These are phyloP conservation scores for Balearica regulorum DNA, from an alignment of 2,797 vertebrate genomes.

Conservation along the genomic window DNA sequence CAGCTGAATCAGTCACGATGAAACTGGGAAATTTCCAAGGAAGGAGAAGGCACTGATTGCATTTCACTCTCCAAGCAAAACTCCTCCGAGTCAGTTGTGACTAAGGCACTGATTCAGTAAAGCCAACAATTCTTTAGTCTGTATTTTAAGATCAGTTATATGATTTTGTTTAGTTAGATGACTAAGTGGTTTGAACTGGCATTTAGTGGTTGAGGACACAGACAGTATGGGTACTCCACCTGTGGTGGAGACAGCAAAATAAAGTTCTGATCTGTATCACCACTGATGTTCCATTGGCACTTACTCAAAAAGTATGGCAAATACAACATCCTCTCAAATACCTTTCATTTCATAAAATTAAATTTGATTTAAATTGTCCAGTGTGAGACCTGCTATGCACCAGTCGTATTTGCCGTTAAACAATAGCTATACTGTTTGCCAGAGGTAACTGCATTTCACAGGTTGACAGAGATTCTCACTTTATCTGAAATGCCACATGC, in stretches of 20 bases:
- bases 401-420: neutral
- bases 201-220: neutral
- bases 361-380: neutral
- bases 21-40: constrained; percentile 30
- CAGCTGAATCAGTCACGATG: constrained; percentile 16
- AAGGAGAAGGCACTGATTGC: neutral
- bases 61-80: constrained; percentile 34
- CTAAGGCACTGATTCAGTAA: constrained; percentile 53
- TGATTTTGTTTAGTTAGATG: neutral
- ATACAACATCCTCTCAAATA: neutral
- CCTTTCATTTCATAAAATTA: neutral
- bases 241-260: neutral
- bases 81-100: constrained; percentile 44
- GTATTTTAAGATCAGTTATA: neutral
- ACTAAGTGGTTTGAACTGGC: neutral
- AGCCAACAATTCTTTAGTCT: neutral
- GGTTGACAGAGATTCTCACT: neutral
- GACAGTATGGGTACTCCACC: neutral
- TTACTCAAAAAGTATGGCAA: neutral
- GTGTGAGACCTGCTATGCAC: neutral
- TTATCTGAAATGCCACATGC: neutral
- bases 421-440: neutral
- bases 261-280: neutral
- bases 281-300: neutral
- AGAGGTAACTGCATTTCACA: neutral